phyloP scores from a whole-genome alignment of 92 coral and sea anemone species.

The Epizoanthus rinbou region DNA sequence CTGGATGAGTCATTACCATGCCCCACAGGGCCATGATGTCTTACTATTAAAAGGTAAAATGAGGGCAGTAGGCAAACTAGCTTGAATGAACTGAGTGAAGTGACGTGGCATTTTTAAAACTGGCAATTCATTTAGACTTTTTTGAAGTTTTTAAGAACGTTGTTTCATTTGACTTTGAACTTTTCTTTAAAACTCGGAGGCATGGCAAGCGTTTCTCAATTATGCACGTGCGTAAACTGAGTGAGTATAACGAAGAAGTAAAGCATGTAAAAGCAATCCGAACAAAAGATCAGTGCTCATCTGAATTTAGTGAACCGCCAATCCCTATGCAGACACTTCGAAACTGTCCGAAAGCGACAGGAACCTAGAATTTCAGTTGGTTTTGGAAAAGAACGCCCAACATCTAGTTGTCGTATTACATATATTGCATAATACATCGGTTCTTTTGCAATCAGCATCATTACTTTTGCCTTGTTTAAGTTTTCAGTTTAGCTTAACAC shows the following conservation, averaged over 20 bases:
- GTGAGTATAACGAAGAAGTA: slow-evolving; percentile 14
- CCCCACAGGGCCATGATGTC: not conserved
- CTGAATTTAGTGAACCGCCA: slow-evolving; percentile 13
- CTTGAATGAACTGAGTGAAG: slow-evolving; percentile 1
- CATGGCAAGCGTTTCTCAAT: slow-evolving; percentile 31
- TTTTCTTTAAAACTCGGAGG: slow-evolving; percentile 19
- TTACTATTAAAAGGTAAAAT: too few species aligned
- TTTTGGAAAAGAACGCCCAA: slow-evolving; percentile 10
- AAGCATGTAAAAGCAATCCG: slow-evolving; percentile 15
- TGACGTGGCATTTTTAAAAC: slow-evolving; percentile 5
- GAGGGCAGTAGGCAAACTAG: not conserved
- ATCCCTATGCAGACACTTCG: slow-evolving; percentile 17
- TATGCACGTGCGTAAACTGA: not conserved
- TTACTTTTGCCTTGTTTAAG: slow-evolving; percentile 14
- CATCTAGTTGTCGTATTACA: slow-evolving; percentile 5
- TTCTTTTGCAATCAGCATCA: slow-evolving; percentile 16
- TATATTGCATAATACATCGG: slow-evolving; percentile 9
- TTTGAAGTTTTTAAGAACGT: slow-evolving; percentile 32
- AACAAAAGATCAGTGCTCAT: slow-evolving; percentile 19
- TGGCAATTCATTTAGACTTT: slow-evolving; percentile 20
- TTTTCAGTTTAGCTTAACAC: slow-evolving; percentile 5
- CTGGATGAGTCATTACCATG: not conserved
- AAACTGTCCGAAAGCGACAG: slow-evolving; percentile 11
- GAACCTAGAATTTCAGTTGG: slow-evolving; percentile 10
- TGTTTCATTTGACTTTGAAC: slow-evolving; percentile 28